Percentiles rank a stretch among this genome's conserved stretches.
Evolutionary conservation across 2,888 invertebrate species (phyloP).

Genomic region (Drosophila algonquin): DNA sequence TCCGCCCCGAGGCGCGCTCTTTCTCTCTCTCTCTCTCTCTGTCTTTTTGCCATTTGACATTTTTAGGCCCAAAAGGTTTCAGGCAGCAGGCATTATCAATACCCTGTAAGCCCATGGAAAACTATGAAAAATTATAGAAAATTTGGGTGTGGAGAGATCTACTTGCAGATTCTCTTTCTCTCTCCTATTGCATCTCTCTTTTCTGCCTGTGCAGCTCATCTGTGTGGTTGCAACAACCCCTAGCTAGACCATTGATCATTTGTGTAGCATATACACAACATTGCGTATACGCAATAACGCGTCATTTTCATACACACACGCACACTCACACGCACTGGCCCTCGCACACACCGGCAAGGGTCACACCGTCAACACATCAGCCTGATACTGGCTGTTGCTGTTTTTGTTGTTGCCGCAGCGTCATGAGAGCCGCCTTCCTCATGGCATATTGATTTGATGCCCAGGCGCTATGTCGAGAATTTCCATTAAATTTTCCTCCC

Average conservation of each 20-base stretch:
- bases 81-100: constrained; percentile 9
- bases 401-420: constrained; percentile 41
- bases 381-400: constrained; percentile 30
- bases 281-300: constrained; percentile 69
- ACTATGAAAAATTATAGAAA: not conserved
- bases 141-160: not conserved
- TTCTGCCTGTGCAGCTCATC: constrained; percentile 15
- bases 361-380: constrained; percentile 60
- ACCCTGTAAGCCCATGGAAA: constrained; percentile 21
- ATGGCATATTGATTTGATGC: constrained; percentile 81
- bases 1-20: not conserved
- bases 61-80: constrained; percentile 43
- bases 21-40: not conserved
- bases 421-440: constrained; percentile 49
- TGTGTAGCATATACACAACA: constrained; percentile 41
- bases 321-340: constrained; percentile 11
- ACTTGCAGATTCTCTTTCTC: too few species aligned
- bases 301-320: constrained; percentile 36
- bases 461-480: constrained; percentile 72
- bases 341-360: constrained; percentile 8
- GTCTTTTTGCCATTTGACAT: constrained; percentile 54
- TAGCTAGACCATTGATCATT: constrained; percentile 21
- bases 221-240: constrained; percentile 1
- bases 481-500: constrained; percentile 72
- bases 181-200: not conserved